Percentiles rank a stretch among this genome's conserved stretches.
phyloP scores from a whole-genome alignment of 2,888 invertebrate genomes.

The Smittia sp. region DNA sequence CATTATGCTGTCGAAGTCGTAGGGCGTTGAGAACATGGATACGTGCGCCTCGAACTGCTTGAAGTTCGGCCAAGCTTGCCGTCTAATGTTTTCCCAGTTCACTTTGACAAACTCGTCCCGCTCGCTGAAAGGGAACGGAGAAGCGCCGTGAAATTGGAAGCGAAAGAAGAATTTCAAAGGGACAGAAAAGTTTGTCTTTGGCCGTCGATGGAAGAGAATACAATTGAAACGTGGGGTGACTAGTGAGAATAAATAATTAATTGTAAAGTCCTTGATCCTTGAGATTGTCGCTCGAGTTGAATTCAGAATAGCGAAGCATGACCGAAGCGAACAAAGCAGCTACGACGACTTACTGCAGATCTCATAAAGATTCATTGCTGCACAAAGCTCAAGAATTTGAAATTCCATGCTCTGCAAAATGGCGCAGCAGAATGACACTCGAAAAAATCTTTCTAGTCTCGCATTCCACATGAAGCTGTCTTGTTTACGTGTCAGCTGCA shows the following conservation, averaged over 20 bases:
- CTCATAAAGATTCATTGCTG: slow-evolving; percentile 12
- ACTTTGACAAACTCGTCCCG: slow-evolving; percentile 33
- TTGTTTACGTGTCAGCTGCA: too few species aligned
- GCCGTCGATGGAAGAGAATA: background rate
- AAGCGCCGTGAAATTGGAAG: slow-evolving; percentile 1
- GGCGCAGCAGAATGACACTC: background rate
- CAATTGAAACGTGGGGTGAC: slow-evolving; percentile 13
- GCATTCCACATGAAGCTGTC: too few species aligned
- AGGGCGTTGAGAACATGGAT: slow-evolving; percentile 56
- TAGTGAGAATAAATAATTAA: slow-evolving; percentile 10
- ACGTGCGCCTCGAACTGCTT: slow-evolving; percentile 23
- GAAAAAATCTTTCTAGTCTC: too few species aligned
- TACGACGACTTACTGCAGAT: background rate
- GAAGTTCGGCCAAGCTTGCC: slow-evolving; percentile 12
- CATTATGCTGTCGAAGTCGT: slow-evolving; percentile 65
- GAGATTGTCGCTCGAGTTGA: background rate
- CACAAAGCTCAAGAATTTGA: background rate
- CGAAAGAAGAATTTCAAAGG: background rate
- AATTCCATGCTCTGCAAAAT: background rate
- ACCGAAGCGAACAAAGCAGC: background rate
- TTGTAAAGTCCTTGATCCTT: background rate
- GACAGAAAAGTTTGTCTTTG: background rate
- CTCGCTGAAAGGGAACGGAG: slow-evolving; percentile 15
- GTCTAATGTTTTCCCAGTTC: slow-evolving; percentile 33
- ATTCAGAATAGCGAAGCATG: background rate